These are phyloP conservation scores for Psammodynastes pulverulentus DNA, from an alignment of 2,113 vertebrate species.

Conservation along the genomic window DNA sequence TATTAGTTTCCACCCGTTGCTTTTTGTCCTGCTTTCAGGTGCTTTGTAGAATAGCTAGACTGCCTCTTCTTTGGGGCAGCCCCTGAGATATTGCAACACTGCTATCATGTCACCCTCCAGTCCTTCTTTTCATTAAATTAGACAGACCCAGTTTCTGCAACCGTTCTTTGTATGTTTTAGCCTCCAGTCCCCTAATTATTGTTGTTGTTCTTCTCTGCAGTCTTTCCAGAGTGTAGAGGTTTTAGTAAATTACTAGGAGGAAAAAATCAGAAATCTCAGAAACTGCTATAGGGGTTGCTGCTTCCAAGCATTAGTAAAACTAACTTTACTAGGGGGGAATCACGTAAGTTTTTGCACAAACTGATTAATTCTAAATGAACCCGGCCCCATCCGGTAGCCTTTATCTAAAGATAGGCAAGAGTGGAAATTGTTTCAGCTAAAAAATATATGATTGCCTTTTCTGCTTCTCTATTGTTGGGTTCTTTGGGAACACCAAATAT, in stretches of 20 bases:
- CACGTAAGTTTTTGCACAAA: background rate
- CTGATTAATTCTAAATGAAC: background rate
- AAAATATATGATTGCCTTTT: background rate
- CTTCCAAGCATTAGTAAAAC: background rate
- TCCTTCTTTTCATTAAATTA: too few relatives aligned
- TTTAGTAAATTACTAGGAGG: background rate
- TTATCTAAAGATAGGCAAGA: background rate
- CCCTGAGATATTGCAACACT: too few relatives aligned
- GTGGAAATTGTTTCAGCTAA: background rate
- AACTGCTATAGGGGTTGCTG: background rate
- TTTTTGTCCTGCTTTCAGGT: too few relatives aligned
- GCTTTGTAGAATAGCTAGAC: too few relatives aligned
- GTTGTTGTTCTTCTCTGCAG: too few relatives aligned
- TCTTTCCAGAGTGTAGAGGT: background rate
- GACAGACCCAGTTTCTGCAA: too few relatives aligned
- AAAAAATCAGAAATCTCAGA: background rate
- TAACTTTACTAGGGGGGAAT: background rate
- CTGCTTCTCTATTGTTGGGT: background rate
- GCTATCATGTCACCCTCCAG: too few relatives aligned
- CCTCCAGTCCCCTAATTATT: too few relatives aligned
- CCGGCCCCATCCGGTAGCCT: background rate
- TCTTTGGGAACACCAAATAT: background rate
- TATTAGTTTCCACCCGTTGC: too few relatives aligned
- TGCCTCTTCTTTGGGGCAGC: too few relatives aligned
- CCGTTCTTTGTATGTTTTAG: too few relatives aligned